These are phyloP conservation scores for Xenops minutus DNA, from an alignment of 2,797 vertebrate species.

Conservation along the genomic window DNA sequence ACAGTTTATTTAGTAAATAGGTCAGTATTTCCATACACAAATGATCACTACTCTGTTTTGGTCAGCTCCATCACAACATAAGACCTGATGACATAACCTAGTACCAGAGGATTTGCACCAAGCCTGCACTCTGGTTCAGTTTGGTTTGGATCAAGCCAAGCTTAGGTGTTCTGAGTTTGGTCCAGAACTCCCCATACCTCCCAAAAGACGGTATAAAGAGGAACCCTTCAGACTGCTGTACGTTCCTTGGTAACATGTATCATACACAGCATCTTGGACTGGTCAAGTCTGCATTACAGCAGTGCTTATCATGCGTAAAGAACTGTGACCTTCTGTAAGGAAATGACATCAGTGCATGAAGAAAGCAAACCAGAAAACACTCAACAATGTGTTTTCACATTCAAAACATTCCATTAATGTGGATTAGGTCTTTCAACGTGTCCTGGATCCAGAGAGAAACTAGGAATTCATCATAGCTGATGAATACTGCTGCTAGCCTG, in stretches of 20 bases:
- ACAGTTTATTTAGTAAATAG: not conserved
- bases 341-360: not conserved
- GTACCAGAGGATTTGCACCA: not conserved
- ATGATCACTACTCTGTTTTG: not conserved
- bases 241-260: not conserved
- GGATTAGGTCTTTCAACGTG: not conserved
- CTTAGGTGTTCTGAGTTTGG: not conserved
- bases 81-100: not conserved
- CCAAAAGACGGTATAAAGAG: not conserved
- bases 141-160: not conserved
- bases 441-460: not conserved
- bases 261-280: not conserved
- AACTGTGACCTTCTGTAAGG: not conserved
- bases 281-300: not conserved
- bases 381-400: not conserved
- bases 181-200: not conserved
- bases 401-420: not conserved
- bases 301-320: not conserved
- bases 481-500: not conserved
- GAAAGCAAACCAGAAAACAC: not conserved
- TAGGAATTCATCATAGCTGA: not conserved
- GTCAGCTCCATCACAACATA: not conserved
- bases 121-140: not conserved
- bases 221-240: not conserved
- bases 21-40: not conserved